These are phyloP conservation scores for Rhinogobio ventralis DNA, from an alignment of 2,797 vertebrate genomes.

Conservation along the genomic window DNA sequence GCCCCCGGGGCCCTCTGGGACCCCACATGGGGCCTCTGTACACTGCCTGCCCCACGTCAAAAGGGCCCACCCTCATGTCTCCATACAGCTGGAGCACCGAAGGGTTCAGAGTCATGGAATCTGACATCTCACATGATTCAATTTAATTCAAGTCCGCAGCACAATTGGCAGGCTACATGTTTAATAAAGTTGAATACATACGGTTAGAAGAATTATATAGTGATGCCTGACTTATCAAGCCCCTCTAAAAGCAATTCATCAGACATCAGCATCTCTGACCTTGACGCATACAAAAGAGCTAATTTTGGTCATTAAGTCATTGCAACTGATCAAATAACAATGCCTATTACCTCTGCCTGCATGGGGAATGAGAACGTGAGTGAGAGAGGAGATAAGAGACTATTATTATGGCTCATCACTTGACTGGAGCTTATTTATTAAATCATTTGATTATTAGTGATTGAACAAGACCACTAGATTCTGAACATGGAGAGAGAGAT, in stretches of 20 bases:
- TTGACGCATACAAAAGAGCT: background rate
- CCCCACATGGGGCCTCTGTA: constrained; percentile 23
- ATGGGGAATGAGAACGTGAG: background rate
- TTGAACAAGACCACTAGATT: background rate
- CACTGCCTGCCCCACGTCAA: background rate
- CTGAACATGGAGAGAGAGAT: background rate
- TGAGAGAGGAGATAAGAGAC: background rate
- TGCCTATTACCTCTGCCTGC: background rate
- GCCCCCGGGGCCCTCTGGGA: background rate
- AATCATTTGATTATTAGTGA: constrained; percentile 11
- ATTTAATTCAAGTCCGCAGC: background rate
- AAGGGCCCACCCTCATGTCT: background rate
- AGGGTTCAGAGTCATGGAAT: background rate
- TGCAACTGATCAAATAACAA: constrained; percentile 18
- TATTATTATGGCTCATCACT: constrained; percentile 1
- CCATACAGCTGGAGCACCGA: background rate
- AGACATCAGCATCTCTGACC: background rate
- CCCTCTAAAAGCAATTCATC: background rate
- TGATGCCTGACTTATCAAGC: background rate
- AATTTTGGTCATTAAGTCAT: constrained; percentile 15
- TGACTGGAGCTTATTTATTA: constrained; percentile 2
- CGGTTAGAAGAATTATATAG: background rate
- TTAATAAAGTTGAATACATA: background rate
- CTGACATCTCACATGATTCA: background rate
- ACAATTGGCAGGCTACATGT: background rate